Evolutionary conservation across 2,797 vertebrate genomes (phyloP).

Genomic region (Garrulus glandarius): DNA sequence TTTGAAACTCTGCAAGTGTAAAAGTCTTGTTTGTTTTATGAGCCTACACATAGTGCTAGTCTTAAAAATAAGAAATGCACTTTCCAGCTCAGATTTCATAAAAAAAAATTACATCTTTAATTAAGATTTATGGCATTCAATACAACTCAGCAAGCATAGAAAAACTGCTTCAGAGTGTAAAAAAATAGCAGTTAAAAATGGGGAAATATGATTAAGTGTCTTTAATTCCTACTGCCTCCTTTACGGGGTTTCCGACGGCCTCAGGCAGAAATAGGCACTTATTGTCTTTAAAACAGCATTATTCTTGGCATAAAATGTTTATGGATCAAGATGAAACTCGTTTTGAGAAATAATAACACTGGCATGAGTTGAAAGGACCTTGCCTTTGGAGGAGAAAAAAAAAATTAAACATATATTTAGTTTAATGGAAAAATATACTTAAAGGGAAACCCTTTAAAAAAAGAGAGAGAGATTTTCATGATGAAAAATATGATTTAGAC

Average conservation of each 20-base stretch:
- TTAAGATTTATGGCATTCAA: constrained; percentile 74
- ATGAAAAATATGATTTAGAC: constrained; percentile 41
- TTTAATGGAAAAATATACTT: constrained; percentile 54
- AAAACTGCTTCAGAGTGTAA: constrained; percentile 69
- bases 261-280: constrained; percentile 74
- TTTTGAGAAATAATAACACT: constrained; percentile 73
- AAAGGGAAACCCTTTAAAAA: constrained; percentile 10
- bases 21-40: constrained; percentile 74
- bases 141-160: constrained; percentile 60
- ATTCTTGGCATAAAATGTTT: constrained; percentile 79
- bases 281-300: constrained; percentile 76
- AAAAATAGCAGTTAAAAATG: constrained; percentile 73
- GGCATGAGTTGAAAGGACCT: constrained; percentile 71
- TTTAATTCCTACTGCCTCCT: constrained; percentile 76
- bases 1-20: constrained; percentile 60
- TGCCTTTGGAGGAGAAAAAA: constrained; percentile 65
- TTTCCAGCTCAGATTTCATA: constrained; percentile 69
- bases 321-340: constrained; percentile 77
- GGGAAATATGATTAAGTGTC: constrained; percentile 74
- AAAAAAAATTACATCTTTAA: constrained; percentile 68
- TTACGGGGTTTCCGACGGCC: constrained; percentile 64
- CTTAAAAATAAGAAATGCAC: constrained; percentile 71
- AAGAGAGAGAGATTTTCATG: not conserved
- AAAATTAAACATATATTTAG: constrained; percentile 48
- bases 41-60: constrained; percentile 51